Evolutionary conservation across 2,888 invertebrate species (phyloP).

Genomic region (Rhopalosiphum nymphaeae): DNA sequence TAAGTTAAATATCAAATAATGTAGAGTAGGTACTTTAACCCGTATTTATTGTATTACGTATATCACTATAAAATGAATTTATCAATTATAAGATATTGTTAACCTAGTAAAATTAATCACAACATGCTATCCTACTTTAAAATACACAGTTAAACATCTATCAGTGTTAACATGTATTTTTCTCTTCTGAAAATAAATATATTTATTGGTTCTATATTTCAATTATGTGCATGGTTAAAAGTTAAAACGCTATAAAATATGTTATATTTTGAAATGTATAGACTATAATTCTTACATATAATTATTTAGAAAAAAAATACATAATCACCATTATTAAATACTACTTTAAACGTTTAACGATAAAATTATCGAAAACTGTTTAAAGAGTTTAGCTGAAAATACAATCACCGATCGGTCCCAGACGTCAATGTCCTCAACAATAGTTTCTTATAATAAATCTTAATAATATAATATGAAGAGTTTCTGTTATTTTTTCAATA

Average conservation of each 20-base stretch:
- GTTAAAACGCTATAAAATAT: conserved; percentile 1
- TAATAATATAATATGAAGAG: conserved; percentile 15
- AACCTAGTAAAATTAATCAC: background rate
- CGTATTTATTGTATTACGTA: background rate
- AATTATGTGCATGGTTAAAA: background rate
- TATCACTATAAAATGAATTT: background rate
- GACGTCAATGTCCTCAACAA: conserved; percentile 53
- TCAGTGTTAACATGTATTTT: background rate
- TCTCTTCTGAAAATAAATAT: background rate
- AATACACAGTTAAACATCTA: background rate
- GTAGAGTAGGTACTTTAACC: background rate
- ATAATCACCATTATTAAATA: conserved; percentile 23
- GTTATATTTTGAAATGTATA: background rate
- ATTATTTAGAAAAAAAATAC: conserved; percentile 31
- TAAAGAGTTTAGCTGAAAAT: conserved; percentile 30
- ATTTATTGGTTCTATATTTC: background rate
- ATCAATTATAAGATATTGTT: background rate
- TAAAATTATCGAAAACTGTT: conserved; percentile 14
- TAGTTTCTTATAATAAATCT: background rate
- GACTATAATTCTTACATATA: conserved; percentile 13
- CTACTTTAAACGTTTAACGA: background rate
- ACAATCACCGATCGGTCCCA: background rate
- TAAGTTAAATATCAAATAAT: background rate
- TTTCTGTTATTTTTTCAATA: conserved; percentile 18
- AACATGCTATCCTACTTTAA: background rate